Evolutionary conservation across 1,140 invertebrate species (phyloP).

Genomic region (Brachionus asplanchnoidis): DNA sequence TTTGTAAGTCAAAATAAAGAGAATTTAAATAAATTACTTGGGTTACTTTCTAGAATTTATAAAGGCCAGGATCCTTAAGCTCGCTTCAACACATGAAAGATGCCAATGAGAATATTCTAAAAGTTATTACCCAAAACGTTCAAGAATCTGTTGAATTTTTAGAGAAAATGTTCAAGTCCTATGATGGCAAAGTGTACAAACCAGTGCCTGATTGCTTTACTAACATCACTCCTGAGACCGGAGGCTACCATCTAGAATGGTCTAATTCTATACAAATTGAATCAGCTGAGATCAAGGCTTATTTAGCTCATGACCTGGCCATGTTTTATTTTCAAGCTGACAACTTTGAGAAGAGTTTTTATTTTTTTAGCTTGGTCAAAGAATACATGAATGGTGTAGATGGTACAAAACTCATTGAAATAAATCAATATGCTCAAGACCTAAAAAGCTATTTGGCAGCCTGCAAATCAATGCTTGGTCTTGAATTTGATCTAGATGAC

Average conservation of each 20-base stretch:
- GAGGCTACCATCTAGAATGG: not conserved
- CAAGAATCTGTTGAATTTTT: slow-evolving; percentile 34
- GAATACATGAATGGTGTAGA: not conserved
- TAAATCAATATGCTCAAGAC: not conserved
- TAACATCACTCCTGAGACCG: not conserved
- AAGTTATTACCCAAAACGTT: not conserved
- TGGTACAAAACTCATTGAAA: not conserved
- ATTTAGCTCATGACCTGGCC: not conserved
- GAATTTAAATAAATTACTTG: not conserved
- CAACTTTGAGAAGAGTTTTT: not conserved
- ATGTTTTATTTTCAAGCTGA: slow-evolving; percentile 32
- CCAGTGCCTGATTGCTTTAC: not conserved
- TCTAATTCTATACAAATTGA: not conserved
- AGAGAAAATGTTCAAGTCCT: not conserved
- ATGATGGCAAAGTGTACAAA: not conserved
- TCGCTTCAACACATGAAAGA: slow-evolving; percentile 36
- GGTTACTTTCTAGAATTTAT: not conserved
- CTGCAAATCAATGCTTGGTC: not conserved
- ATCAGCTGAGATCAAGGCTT: not conserved
- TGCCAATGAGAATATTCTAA: slow-evolving; percentile 23
- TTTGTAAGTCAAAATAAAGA: slow-evolving; percentile 4
- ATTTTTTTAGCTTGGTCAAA: not conserved
- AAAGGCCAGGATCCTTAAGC: slow-evolving; percentile 31
- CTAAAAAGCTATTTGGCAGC: not conserved
- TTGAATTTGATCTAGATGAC: not conserved